A percentile compares a stretch with the other conserved stretches of the same genome.
Evolutionary conservation across 1,140 invertebrate species (phyloP).

Genomic region (Pinna nobilis): DNA sequence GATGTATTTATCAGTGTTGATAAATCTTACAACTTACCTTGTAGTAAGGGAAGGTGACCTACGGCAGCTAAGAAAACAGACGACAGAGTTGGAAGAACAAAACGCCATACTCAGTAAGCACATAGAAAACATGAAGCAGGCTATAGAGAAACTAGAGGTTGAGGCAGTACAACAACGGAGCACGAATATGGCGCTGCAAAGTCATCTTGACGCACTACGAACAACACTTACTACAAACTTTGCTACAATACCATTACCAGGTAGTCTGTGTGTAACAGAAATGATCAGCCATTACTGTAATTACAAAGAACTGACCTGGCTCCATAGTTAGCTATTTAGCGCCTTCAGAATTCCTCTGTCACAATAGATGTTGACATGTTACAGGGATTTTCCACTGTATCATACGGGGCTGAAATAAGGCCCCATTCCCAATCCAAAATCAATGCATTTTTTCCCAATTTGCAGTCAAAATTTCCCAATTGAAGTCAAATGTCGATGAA

Average conservation of each 20-base stretch:
- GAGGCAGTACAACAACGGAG: conserved; percentile 84
- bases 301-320: neutral
- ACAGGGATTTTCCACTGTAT: too few species aligned
- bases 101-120: conserved; percentile 95
- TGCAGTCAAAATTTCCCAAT: too few species aligned
- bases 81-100: conserved; percentile 95
- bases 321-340: neutral
- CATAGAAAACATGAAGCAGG: conserved; percentile 86
- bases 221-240: conserved; percentile 82
- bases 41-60: conserved; percentile 90
- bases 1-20: neutral
- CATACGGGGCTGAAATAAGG: too few species aligned
- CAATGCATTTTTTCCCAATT: too few species aligned
- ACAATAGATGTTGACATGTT: too few species aligned
- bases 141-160: conserved; percentile 71
- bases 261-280: too few species aligned
- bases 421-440: too few species aligned
- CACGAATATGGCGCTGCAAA: conserved; percentile 84
- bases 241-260: conserved; percentile 81
- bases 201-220: conserved; percentile 85
- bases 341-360: neutral
- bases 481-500: too few species aligned
- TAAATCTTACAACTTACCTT: neutral
- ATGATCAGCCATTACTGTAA: too few species aligned
- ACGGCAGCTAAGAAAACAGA: conserved; percentile 90